These are phyloP conservation scores for Spialia ferax DNA, from an alignment of 2,888 invertebrate genomes.

Conservation along the genomic window DNA sequence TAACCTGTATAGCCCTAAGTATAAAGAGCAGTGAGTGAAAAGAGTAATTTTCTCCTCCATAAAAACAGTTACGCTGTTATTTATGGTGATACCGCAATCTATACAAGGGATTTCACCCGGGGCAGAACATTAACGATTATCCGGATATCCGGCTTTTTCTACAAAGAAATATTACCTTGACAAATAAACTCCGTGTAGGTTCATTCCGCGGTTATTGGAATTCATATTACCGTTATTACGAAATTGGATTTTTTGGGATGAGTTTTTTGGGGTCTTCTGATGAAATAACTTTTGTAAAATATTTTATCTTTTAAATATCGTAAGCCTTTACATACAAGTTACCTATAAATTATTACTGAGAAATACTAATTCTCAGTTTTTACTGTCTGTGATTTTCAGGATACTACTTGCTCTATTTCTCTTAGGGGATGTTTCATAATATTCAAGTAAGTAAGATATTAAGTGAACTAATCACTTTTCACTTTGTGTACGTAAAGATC, in stretches of 20 bases:
- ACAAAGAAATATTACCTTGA: constrained; percentile 82
- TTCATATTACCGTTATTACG: constrained; percentile 40
- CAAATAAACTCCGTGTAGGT: constrained; percentile 68
- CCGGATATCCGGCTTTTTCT: constrained; percentile 74
- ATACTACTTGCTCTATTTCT: too few species aligned
- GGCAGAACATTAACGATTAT: constrained; percentile 83
- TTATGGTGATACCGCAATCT: constrained; percentile 84
- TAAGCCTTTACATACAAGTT: too few species aligned
- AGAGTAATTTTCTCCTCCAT: constrained; percentile 72
- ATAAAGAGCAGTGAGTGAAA: constrained; percentile 76
- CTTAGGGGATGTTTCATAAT: too few species aligned
- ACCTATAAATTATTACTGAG: too few species aligned
- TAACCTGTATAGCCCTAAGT: constrained; percentile 34
- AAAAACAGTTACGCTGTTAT: constrained; percentile 84
- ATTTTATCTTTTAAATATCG: too few species aligned
- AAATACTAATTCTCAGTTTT: too few species aligned
- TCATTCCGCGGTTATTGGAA: constrained; percentile 66
- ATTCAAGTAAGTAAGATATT: too few species aligned
- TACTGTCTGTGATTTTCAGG: too few species aligned
- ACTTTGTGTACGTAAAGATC: too few species aligned
- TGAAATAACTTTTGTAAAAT: too few species aligned
- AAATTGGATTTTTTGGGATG: constrained; percentile 13
- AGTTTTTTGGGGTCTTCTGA: neutral
- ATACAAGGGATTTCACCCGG: constrained; percentile 79
- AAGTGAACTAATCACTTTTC: too few species aligned